Evolutionary conservation across 1,140 invertebrate species (phyloP).

Genomic region (Drosophila athabasca): DNA sequence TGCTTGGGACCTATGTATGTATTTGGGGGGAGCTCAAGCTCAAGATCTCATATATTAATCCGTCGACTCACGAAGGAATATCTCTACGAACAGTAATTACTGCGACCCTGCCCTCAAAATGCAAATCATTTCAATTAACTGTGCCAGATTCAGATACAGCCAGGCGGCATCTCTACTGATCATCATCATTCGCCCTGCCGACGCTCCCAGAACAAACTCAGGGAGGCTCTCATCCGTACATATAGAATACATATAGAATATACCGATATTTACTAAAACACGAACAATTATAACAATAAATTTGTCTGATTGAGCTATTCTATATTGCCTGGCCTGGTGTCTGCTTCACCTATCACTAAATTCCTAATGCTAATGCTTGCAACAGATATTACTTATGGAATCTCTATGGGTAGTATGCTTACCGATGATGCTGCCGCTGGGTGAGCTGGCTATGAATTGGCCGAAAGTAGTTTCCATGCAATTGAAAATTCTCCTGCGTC

Average conservation of each 20-base stretch:
- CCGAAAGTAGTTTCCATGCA: conserved; percentile 8
- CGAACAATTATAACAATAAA: too few species aligned
- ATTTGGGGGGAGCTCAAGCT: neutral
- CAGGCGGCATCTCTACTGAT: conserved; percentile 1
- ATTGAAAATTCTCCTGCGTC: conserved; percentile 31
- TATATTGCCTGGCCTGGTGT: too few species aligned
- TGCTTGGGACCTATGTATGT: too few species aligned
- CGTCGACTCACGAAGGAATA: neutral
- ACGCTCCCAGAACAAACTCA: conserved; percentile 2
- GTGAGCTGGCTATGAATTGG: conserved; percentile 1
- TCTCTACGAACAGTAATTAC: neutral
- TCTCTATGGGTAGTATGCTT: too few species aligned
- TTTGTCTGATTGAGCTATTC: too few species aligned
- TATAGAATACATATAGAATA: too few species aligned
- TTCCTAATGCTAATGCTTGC: too few species aligned
- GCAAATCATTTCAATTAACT: conserved; percentile 61
- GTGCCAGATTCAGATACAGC: conserved; percentile 43
- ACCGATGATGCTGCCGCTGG: too few species aligned
- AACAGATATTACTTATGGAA: too few species aligned
- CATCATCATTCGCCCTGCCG: conserved; percentile 23
- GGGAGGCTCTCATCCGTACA: neutral
- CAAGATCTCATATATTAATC: neutral
- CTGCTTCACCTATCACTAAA: too few species aligned
- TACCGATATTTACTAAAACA: too few species aligned
- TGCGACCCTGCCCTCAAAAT: conserved; percentile 55